Evolutionary conservation across 2,888 invertebrate species (phyloP).

Genomic region (Noctua pronuba): DNA sequence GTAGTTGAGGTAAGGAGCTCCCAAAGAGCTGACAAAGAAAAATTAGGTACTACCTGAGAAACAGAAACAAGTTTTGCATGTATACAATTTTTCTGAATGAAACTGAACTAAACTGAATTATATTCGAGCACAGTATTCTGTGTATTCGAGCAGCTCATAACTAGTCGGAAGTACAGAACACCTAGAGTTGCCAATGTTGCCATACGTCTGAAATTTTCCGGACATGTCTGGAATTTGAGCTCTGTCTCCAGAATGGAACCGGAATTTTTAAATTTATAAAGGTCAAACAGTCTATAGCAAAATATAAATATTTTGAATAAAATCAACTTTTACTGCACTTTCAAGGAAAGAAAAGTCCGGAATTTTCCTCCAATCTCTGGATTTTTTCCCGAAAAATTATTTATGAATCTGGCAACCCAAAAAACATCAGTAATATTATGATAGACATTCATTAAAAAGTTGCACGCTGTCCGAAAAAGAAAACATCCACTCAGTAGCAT

Average conservation of each 20-base stretch:
- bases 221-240: neutral
- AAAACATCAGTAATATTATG: neutral
- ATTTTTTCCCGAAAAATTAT: neutral
- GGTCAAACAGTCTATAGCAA: neutral
- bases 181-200: neutral
- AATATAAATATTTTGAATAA: neutral
- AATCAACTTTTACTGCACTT: neutral
- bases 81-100: slow-evolving; percentile 3
- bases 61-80: neutral
- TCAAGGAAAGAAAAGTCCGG: neutral
- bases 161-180: neutral
- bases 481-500: neutral
- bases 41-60: neutral
- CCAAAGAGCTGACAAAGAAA: neutral
- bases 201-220: neutral
- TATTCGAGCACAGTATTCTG: no score
- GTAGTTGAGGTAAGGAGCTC: neutral
- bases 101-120: no score
- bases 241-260: neutral
- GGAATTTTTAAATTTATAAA: neutral
- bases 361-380: neutral
- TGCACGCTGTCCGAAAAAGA: neutral
- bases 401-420: neutral
- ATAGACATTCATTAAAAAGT: neutral
- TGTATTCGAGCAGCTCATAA: neutral